phyloP scores from a whole-genome alignment of 2,113 vertebrate genomes.

The Campylomormyrus tamandua region DNA sequence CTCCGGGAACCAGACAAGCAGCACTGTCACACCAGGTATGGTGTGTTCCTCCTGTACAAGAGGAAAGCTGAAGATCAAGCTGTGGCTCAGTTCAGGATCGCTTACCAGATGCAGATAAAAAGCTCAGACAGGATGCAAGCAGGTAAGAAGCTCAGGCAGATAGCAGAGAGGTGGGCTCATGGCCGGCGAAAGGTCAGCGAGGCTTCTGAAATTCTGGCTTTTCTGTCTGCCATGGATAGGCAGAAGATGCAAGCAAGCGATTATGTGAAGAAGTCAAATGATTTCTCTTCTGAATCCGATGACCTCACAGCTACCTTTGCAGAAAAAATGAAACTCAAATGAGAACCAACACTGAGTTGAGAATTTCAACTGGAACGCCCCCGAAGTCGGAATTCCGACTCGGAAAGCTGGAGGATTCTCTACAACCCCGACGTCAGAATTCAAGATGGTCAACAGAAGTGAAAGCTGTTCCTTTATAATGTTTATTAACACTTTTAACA shows the following conservation, averaged over 20 bases:
- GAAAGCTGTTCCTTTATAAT: background rate
- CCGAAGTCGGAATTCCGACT: background rate
- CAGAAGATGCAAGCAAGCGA: background rate
- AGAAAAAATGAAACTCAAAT: slow-evolving; percentile 16
- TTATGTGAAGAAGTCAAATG: background rate
- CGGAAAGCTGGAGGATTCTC: background rate
- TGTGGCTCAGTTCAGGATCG: slow-evolving; percentile 25
- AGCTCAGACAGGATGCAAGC: slow-evolving; percentile 21
- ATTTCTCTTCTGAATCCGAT: background rate
- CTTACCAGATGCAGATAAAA: slow-evolving; percentile 23
- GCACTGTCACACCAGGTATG: slow-evolving; percentile 19
- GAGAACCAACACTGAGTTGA: background rate
- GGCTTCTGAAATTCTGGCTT: slow-evolving; percentile 28
- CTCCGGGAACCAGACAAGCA: too few relatives aligned
- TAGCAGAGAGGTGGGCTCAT: slow-evolving; percentile 16
- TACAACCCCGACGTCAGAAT: background rate
- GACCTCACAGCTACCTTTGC: slow-evolving; percentile 15
- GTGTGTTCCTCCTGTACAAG: slow-evolving; percentile 27
- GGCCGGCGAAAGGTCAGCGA: background rate
- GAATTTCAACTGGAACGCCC: too few relatives aligned
- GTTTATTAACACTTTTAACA: background rate
- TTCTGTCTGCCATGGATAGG: slow-evolving; percentile 24
- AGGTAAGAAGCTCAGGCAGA: slow-evolving; percentile 23
- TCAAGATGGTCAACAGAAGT: background rate
- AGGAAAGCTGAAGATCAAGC: slow-evolving; percentile 22